Evolutionary conservation across 2,888 invertebrate species (phyloP).

Genomic region (Phrixothrix hirtus): DNA sequence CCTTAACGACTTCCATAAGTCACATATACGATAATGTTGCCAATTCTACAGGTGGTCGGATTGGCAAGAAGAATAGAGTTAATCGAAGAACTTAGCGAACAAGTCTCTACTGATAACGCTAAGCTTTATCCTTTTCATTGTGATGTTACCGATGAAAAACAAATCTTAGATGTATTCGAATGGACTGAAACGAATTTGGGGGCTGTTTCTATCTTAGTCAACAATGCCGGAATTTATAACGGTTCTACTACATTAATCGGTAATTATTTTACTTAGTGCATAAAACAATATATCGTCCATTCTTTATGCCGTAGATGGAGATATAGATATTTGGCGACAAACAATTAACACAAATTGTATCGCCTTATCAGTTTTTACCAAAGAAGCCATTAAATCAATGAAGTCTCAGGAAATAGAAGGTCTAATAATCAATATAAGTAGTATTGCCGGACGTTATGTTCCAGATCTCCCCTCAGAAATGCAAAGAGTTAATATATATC

Average conservation of each 20-base stretch:
- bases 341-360: constrained; percentile 18
- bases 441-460: constrained; percentile 21
- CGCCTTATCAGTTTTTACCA: constrained; percentile 17
- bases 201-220: constrained; percentile 17
- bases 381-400: constrained; percentile 21
- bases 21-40: not conserved
- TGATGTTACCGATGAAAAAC: constrained; percentile 15
- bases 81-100: constrained; percentile 14
- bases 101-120: constrained; percentile 6
- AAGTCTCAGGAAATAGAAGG: constrained; percentile 19
- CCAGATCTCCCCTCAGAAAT: constrained; percentile 6
- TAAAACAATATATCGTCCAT: no score
- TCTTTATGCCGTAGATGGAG: constrained; percentile 8
- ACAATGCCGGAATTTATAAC: constrained; percentile 21
- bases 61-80: constrained; percentile 17
- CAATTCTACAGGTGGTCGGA: constrained; percentile 15
- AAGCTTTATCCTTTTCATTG: constrained; percentile 21
- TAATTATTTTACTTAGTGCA: no score
- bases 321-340: constrained; percentile 14
- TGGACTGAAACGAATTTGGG: constrained; percentile 17
- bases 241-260: constrained; percentile 16
- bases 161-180: constrained; percentile 16
- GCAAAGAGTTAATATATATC: constrained; percentile 15
- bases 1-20: not conserved
- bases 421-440: constrained; percentile 19